Base-by-base conservation (phyloP, 2,888 invertebrate genomes). In the Crioceris asparagi region DNA sequence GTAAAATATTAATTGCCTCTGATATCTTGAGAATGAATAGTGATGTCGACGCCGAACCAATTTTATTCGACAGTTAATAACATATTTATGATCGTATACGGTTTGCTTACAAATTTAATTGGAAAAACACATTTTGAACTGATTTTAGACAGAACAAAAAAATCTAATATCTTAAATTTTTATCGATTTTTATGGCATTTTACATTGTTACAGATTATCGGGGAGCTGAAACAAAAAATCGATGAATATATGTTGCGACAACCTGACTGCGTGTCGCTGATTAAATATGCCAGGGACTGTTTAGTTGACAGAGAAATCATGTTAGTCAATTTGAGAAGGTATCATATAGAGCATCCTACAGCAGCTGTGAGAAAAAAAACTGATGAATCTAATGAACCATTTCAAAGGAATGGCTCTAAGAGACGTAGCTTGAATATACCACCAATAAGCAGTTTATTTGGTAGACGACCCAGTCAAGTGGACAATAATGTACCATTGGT, bases 191-290 rank as follows among this genome's bases (percentile, higher is more conserved):
- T 29, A 3, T 4, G 11, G 27, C 11, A 5, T 30, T 8, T 8
- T 25, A 11, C 14, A 39, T 43, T 43, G 38, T 49, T 48, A 51
- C 56, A 83, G 82, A 77, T 86, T 44, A 66, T 88, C 50, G 78
- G 80, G 40, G 76, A 79, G 31, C 67, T 93, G 31, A 87, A 88
- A 54, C 85, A 88, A 49, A 84, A 85, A 63, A 77, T 93, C 32
- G 94, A 96, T 60, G 80, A 82, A 42, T 72, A 80, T 55, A 71
- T 86, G 45, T 71, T 61, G 1, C 72, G 70, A 17, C 66, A 77
- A 39, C 66, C 72, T 7, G 74, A 81, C 54, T 65, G 67, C 1
- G 59, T 70, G 17, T 75, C 77, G 48, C 65, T 85, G 32, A 75
- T 92, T 15, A 76, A 79, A 57, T 79, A 83, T 56, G 91, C 88